Conservation (phyloP, 2,888 invertebrate genomes). For the Diplazon laetatorius region DNA sequence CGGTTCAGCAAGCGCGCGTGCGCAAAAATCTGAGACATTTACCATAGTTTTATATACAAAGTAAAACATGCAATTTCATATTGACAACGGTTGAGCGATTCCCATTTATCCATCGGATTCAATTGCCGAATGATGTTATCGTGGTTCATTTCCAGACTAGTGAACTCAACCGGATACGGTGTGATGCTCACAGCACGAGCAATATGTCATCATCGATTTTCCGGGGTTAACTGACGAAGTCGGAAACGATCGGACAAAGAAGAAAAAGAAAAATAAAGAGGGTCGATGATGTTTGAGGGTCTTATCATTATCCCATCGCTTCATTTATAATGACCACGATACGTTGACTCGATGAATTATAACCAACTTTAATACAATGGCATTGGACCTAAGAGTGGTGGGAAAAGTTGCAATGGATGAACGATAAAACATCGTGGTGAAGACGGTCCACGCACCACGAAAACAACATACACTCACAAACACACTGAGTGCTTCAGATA, state of each 20-base stretch:
- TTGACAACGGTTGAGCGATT: neutral
- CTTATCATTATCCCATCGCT: conserved; percentile 15
- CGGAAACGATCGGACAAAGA: neutral
- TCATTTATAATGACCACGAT: conserved; percentile 49
- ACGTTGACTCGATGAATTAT: conserved; percentile 51
- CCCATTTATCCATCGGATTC: neutral
- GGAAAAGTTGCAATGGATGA: conserved; percentile 22
- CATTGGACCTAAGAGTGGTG: neutral
- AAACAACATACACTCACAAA: too few relatives aligned
- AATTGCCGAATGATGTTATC: neutral
- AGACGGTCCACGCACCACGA: neutral
- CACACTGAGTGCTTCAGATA: neutral
- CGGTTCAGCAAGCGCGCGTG: neutral
- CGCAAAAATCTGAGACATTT: too few relatives aligned
- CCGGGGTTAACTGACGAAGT: conserved; percentile 7
- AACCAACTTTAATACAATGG: conserved; percentile 53
- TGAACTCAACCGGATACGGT: neutral
- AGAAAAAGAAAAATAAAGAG: conserved; percentile 23
- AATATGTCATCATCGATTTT: conserved; percentile 28
- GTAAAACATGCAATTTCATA: neutral
- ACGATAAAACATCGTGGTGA: conserved; percentile 24
- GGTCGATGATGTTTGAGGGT: neutral
- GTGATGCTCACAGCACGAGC: neutral
- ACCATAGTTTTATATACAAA: neutral
- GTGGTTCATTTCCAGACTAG: neutral